Conservation (phyloP, 2,113 vertebrate species). For the Bolborhynchus lineola region DNA sequence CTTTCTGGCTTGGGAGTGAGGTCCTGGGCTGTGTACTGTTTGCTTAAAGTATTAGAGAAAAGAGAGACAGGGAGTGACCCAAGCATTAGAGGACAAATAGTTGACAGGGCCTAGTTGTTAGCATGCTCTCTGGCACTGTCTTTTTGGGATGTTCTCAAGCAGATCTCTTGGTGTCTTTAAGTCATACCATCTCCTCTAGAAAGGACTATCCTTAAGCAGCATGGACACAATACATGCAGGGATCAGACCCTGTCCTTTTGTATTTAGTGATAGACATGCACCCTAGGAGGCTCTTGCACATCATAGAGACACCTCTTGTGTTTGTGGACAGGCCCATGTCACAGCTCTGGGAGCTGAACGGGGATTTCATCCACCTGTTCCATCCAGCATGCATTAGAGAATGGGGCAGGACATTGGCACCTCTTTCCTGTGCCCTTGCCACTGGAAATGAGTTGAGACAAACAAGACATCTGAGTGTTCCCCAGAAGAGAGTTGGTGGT, state of each 20-base stretch:
- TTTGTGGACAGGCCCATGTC: background rate
- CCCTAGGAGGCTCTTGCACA: background rate
- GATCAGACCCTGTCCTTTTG: background rate
- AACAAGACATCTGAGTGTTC: background rate
- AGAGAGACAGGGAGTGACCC: background rate
- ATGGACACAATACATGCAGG: background rate
- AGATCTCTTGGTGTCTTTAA: background rate
- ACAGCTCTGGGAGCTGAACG: background rate
- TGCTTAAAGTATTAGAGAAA: background rate
- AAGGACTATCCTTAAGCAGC: background rate
- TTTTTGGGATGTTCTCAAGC: background rate
- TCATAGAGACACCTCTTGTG: background rate
- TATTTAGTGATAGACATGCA: background rate
- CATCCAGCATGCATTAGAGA: background rate
- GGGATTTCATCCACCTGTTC: background rate
- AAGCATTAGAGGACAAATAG: accelerated
- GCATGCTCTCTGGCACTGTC: background rate
- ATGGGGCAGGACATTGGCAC: background rate
- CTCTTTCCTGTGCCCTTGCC: background rate
- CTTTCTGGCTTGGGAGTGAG: background rate
- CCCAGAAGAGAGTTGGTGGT: background rate
- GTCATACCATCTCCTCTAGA: background rate
- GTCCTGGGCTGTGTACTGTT: background rate
- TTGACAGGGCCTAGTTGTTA: background rate
- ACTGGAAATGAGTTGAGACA: background rate